Evolutionary conservation across 53 echinoderm and acorn worm genomes (phyloP).

Genomic region (Antedon mediterranea): DNA sequence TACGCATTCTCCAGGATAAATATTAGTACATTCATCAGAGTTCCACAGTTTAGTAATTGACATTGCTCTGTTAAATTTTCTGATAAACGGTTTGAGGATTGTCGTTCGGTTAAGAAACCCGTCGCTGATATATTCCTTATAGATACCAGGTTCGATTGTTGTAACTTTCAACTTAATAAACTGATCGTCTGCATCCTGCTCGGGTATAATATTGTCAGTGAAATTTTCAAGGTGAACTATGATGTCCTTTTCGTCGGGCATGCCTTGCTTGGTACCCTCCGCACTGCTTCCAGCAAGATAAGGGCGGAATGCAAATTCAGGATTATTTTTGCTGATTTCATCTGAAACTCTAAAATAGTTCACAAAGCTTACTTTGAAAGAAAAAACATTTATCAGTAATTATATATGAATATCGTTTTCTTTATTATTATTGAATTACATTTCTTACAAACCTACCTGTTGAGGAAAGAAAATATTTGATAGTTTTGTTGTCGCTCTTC

Average conservation of each 20-base stretch:
- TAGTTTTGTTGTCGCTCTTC: neutral
- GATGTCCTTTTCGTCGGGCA: neutral
- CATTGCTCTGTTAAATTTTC: neutral
- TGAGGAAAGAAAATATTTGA: neutral
- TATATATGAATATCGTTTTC: too few relatives aligned
- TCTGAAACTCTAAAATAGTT: neutral
- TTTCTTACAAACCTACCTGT: neutral
- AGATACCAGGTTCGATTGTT: neutral
- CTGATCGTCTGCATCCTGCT: neutral
- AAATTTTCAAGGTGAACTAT: neutral
- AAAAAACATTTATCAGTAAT: too few relatives aligned
- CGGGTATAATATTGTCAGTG: neutral
- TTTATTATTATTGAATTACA: too few relatives aligned
- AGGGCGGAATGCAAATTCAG: neutral
- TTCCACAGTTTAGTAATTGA: neutral
- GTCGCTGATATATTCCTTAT: neutral
- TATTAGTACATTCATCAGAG: neutral
- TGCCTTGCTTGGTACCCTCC: neutral
- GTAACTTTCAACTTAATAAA: neutral
- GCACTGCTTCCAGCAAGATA: neutral
- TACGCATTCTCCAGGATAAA: neutral
- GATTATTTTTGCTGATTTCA: neutral
- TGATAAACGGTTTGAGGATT: neutral
- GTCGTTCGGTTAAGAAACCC: neutral
- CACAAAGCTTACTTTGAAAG: too few relatives aligned